These are phyloP conservation scores for Aplocera efformata DNA, from an alignment of 2,888 invertebrate genomes.

Conservation along the genomic window DNA sequence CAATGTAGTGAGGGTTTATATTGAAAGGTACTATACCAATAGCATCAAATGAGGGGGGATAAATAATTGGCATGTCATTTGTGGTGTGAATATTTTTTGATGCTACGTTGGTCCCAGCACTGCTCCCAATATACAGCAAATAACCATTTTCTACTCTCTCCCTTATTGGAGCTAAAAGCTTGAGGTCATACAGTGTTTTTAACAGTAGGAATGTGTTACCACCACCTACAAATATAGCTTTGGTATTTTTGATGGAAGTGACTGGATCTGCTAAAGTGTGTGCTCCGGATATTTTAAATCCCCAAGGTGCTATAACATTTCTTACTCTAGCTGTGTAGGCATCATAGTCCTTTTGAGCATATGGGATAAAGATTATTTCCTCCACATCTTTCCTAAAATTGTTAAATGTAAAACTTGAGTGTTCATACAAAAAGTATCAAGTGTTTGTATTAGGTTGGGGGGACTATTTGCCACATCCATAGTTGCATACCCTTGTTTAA, in stretches of 20 bases:
- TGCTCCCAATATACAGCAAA: conserved; percentile 87
- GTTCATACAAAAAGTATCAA: no score
- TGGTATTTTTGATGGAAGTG: conserved; percentile 79
- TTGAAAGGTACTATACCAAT: conserved; percentile 89
- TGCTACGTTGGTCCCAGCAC: conserved; percentile 92
- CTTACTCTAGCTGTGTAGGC: conserved; percentile 82
- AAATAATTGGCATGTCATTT: conserved; percentile 94
- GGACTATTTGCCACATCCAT: no score
- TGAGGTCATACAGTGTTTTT: conserved; percentile 84
- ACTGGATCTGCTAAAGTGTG: conserved; percentile 81
- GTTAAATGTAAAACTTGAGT: conserved; percentile 7
- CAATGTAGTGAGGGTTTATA: conserved; percentile 92
- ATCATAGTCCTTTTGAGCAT: conserved; percentile 84
- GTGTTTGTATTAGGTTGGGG: no score
- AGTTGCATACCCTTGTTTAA: no score
- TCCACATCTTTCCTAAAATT: conserved; percentile 82
- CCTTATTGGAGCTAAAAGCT: conserved; percentile 83
- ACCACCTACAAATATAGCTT: conserved; percentile 89
- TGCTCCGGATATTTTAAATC: conserved; percentile 83
- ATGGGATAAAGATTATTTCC: conserved; percentile 87
- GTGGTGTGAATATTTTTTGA: conserved; percentile 90
- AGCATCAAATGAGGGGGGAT: conserved; percentile 86
- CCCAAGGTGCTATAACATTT: conserved; percentile 82
- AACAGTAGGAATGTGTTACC: conserved; percentile 90
- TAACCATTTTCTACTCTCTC: conserved; percentile 82